Conservation (phyloP, 2,113 vertebrate species). For the Antidorcas marsupialis region DNA sequence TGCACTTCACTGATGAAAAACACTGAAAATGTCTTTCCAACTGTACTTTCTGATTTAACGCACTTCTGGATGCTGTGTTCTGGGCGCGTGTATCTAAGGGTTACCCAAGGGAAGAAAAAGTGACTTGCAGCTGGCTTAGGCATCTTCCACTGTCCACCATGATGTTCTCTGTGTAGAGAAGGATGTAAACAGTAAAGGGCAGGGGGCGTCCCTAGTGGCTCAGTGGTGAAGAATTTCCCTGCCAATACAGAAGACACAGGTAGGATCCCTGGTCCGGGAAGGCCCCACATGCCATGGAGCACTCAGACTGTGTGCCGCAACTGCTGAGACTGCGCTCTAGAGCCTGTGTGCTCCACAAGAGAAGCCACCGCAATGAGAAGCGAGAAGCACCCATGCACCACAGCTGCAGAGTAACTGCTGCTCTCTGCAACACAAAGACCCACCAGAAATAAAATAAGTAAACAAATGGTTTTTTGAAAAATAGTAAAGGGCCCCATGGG, state of each 20-base stretch:
- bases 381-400: background rate
- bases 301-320: background rate
- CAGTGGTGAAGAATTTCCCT: background rate
- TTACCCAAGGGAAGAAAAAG: background rate
- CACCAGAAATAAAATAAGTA: background rate
- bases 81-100: background rate
- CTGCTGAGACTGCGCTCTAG: background rate
- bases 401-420: background rate
- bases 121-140: background rate
- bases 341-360: background rate
- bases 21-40: background rate
- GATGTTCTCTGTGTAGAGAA: background rate
- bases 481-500: background rate
- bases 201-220: background rate
- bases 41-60: background rate
- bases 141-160: background rate
- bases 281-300: background rate
- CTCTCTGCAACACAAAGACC: background rate
- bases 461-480: background rate
- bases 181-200: background rate
- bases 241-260: background rate
- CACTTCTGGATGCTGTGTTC: too few species aligned
- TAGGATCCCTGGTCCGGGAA: background rate
- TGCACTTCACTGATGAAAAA: background rate
- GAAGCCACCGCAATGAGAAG: fast-evolving